A percentile compares a stretch with the other conserved stretches of the same genome.
Conservation (phyloP, 2,113 vertebrate species). For the Cygnus atratus region DNA sequence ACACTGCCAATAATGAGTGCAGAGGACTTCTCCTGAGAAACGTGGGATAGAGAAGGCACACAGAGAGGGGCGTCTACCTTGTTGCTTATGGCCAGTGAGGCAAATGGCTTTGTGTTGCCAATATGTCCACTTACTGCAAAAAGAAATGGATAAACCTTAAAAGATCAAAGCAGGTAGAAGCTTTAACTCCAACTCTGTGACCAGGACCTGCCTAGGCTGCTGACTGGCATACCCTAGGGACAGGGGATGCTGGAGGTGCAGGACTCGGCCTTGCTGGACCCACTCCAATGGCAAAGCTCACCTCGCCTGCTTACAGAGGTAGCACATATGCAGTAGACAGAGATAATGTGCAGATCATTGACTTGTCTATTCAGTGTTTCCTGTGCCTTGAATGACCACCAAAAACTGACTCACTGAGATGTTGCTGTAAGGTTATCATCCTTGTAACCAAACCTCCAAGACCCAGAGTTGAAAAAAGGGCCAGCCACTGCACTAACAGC, state of each 20-base stretch:
- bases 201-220: not conserved
- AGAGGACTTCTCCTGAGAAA: not conserved
- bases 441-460: not conserved
- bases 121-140: not conserved
- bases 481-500: not conserved
- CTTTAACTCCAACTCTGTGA: not conserved
- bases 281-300: too few relatives aligned
- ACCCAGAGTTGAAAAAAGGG: not conserved
- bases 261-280: not conserved
- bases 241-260: not conserved
- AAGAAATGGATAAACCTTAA: not conserved
- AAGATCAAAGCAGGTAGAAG: not conserved
- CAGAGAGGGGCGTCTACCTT: not conserved
- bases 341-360: too few relatives aligned
- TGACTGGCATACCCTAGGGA: not conserved
- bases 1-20: not conserved
- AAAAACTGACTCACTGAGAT: not conserved
- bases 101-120: not conserved
- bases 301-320: too few relatives aligned
- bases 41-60: not conserved
- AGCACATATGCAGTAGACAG: too few relatives aligned
- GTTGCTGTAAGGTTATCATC: not conserved
- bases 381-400: not conserved
- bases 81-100: not conserved
- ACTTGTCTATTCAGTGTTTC: not conserved